Evolutionary conservation across 2,797 vertebrate species (phyloP), one percentile per base, ranked within the genome.

Genomic region (Schizothorax lantsangensis): DNA sequence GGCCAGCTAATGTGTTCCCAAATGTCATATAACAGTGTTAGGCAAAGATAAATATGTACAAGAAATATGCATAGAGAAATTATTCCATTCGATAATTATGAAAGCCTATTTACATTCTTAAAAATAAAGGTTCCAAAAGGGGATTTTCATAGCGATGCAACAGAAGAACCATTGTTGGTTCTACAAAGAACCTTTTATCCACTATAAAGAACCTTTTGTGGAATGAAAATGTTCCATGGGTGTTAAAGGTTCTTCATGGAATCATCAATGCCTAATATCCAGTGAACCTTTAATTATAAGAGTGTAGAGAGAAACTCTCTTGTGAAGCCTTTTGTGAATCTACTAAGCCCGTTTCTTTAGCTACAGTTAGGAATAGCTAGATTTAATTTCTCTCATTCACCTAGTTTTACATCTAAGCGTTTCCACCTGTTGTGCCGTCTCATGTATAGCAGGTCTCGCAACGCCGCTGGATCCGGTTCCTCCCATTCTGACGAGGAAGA

Each of bases 391-490:
- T 38, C 14, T 21, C 17, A 66, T 43, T 33, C 19, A 19, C 19
- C 47, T 66, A 62, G 45, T 81, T 43, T 17, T 33, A 17, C 19
- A 57, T 49, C 85, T 77, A 49, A 83, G 72, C 54, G 14, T 79
- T 43, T 54, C 64, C 59, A 49, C 45, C 69, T 88, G 17, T 88
- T 84, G 54, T 54, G 77, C 30, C 87, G 84, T 92, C 88, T 90
- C 49, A 74, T 91, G 49, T 90, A 17, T 59, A 93, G 85, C 93
- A 96, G 96, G 94, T 94, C 92, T 93, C 95, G 1, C 94, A 97
- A 87, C 97, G 97, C 79, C 96, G 96, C 84, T 98, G 98, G 97
- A 96, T 98, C 93, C 96, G 97, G 57, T 99, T 99, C 96, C 97
- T 99, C 90, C 98, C 98, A 9, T 98, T 99, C 97, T 99, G 97